phyloP scores from a whole-genome alignment of 1,140 invertebrate genomes.

The Drosophila neocordata region DNA sequence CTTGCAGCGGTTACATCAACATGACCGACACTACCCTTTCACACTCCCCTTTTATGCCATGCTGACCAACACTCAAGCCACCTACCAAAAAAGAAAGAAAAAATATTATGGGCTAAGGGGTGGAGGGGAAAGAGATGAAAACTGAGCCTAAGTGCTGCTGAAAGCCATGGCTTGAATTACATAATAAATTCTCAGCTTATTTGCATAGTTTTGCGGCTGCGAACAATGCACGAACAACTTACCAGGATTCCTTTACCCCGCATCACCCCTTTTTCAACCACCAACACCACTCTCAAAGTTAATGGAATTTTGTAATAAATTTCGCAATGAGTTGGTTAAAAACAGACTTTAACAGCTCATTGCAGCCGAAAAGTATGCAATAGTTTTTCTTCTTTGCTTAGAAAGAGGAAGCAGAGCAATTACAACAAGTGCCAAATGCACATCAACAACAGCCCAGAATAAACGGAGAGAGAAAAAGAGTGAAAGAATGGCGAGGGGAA shows the following conservation, averaged over 20 bases:
- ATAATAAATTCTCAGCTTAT: conserved; percentile 78
- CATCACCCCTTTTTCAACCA: neutral
- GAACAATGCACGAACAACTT: conserved; percentile 65
- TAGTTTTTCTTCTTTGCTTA: conserved; percentile 41
- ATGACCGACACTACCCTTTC: conserved; percentile 14
- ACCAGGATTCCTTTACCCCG: neutral
- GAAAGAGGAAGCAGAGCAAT: conserved; percentile 50
- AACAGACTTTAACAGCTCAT: conserved; percentile 65
- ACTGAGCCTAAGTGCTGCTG: conserved; percentile 28
- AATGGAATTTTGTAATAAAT: conserved; percentile 80
- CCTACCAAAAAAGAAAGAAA: neutral
- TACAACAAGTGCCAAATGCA: conserved; percentile 80
- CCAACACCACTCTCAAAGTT: conserved; percentile 37
- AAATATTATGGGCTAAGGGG: neutral
- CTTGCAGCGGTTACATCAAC: conserved; percentile 60
- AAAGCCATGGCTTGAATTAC: conserved; percentile 60
- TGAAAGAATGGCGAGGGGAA: no score
- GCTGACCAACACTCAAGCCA: neutral
- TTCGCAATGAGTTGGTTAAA: conserved; percentile 61
- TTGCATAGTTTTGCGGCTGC: conserved; percentile 76
- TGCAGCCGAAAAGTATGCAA: conserved; percentile 47
- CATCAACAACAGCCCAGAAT: conserved; percentile 64
- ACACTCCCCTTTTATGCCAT: neutral
- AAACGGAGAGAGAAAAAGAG: conserved; percentile 19
- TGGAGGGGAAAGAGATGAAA: neutral